phyloP scores from a whole-genome alignment of 2,797 vertebrate species.

The Artibeus jamaicensis region DNA sequence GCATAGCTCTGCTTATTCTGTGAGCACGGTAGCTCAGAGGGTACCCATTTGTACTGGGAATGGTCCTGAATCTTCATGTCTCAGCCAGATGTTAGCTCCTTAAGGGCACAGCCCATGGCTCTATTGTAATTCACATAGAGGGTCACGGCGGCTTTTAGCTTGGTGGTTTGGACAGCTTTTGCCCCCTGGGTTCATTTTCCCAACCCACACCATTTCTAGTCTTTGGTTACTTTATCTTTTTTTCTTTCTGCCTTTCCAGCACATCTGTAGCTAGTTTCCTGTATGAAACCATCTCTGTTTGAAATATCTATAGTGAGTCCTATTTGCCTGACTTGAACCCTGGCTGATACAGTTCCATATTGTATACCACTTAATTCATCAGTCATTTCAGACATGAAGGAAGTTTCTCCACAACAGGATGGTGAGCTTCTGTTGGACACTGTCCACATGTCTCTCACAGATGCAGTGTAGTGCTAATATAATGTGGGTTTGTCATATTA shows the following conservation, averaged over 20 bases:
- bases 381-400: neutral
- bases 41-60: neutral
- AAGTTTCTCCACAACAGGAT: neutral
- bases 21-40: neutral
- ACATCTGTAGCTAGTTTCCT: neutral
- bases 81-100: neutral
- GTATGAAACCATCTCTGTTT: neutral
- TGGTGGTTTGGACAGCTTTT: neutral
- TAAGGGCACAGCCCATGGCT: neutral
- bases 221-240: neutral
- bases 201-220: neutral
- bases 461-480: neutral
- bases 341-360: neutral
- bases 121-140: neutral
- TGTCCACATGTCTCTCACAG: neutral
- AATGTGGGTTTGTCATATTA: neutral
- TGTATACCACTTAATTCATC: neutral
- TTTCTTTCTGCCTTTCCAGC: neutral
- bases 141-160: neutral
- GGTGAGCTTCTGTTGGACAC: neutral
- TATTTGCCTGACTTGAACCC: neutral
- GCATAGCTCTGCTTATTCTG: neutral
- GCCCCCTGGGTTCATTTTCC: neutral
- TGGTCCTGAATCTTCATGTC: neutral
- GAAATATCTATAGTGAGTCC: neutral